phyloP scores from a whole-genome alignment of 2,113 vertebrate genomes.

The Corythaeola cristata region DNA sequence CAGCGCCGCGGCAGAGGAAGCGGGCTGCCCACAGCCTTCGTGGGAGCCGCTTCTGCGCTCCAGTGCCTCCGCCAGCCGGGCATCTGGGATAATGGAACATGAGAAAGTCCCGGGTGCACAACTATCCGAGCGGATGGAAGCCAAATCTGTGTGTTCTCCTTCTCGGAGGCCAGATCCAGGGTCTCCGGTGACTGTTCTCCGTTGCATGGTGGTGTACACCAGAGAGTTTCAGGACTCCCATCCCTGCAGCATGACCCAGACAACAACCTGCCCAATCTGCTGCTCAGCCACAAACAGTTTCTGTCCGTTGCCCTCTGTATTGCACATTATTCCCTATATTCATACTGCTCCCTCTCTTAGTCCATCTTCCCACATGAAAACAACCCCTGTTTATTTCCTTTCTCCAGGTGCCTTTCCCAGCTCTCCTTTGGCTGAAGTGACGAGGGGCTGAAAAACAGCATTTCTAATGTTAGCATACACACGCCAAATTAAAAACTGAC shows the following conservation, averaged over 20 bases:
- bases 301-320: not conserved
- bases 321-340: rapidly evolving
- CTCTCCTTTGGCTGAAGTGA: not conserved
- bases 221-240: rapidly evolving
- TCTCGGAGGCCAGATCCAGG: rapidly evolving
- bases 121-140: not conserved
- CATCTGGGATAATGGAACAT: not conserved
- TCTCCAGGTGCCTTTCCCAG: not conserved
- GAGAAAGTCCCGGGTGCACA: not conserved
- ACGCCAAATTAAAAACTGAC: not conserved
- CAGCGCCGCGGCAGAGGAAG: rapidly evolving
- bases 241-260: not conserved
- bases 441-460: rapidly evolving
- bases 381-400: not conserved
- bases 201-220: rapidly evolving
- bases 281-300: not conserved
- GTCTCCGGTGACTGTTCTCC: rapidly evolving
- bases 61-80: rapidly evolving
- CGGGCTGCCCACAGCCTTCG: not conserved
- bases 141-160: rapidly evolving
- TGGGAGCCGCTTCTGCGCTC: not conserved
- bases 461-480: not conserved
- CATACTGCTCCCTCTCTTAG: not conserved
- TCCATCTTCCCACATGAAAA: not conserved
- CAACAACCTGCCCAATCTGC: not conserved